These are phyloP conservation scores for Leucophenga maculata DNA, from an alignment of 2,888 invertebrate genomes.

Conservation along the genomic window DNA sequence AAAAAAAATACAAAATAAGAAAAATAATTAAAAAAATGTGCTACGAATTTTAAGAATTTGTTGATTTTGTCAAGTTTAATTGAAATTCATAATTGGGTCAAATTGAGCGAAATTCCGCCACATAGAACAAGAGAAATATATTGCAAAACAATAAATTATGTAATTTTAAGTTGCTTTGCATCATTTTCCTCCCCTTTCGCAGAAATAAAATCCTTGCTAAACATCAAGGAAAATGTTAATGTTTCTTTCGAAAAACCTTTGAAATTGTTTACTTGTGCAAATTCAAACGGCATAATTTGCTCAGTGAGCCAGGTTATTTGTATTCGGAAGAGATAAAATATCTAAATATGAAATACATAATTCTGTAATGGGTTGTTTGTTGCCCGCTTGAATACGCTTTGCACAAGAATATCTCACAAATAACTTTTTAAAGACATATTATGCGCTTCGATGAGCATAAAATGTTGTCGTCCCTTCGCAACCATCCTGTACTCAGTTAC, in stretches of 20 bases:
- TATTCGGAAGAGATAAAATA: neutral
- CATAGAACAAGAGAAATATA: too few relatives aligned
- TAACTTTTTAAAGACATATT: slow-evolving; percentile 31
- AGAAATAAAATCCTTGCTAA: too few relatives aligned
- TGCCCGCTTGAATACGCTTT: neutral
- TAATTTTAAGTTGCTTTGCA: too few relatives aligned
- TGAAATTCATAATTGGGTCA: too few relatives aligned
- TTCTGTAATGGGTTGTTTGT: slow-evolving; percentile 1
- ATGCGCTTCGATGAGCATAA: slow-evolving; percentile 36
- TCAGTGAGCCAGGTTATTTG: neutral
- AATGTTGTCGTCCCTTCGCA: slow-evolving; percentile 29
- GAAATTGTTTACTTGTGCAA: neutral
- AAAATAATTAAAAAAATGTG: too few relatives aligned
- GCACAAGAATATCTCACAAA: slow-evolving; percentile 7
- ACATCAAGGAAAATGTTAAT: neutral
- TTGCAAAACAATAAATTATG: too few relatives aligned
- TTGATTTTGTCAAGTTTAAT: too few relatives aligned
- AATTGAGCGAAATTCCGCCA: too few relatives aligned
- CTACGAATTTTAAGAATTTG: too few relatives aligned
- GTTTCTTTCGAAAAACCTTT: neutral
- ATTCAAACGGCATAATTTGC: neutral
- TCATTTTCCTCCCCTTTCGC: too few relatives aligned
- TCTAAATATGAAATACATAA: slow-evolving; percentile 4
- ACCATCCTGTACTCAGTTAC: neutral
- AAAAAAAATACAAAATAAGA: too few relatives aligned